Conservation (phyloP, 2,797 vertebrate genomes). For the Manis pentadactyla region DNA sequence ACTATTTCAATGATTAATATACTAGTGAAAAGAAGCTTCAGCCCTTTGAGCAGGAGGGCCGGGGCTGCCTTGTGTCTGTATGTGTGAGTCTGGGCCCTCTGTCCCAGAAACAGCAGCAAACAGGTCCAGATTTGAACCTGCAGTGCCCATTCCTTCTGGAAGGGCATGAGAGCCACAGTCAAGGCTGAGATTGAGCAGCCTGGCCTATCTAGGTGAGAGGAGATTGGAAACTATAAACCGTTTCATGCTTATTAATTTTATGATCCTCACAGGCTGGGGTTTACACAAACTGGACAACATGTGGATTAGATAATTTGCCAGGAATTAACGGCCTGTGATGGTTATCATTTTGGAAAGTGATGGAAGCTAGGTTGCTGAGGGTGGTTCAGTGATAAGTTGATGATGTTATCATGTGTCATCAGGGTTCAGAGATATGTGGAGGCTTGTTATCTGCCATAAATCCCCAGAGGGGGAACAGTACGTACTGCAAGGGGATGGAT, state of each 20-base stretch:
- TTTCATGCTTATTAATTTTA: slow-evolving; percentile 99
- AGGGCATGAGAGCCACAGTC: slow-evolving; percentile 79
- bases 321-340: slow-evolving; percentile 94
- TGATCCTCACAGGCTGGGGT: slow-evolving; percentile 95
- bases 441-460: neutral
- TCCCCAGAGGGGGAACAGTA: neutral
- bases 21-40: neutral
- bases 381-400: slow-evolving; percentile 31
- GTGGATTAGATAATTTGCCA: slow-evolving; percentile 99
- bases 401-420: neutral
- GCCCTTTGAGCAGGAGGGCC: neutral
- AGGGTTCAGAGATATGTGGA: neutral
- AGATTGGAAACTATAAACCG: slow-evolving; percentile 95
- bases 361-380: slow-evolving; percentile 87
- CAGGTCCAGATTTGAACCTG: slow-evolving; percentile 92
- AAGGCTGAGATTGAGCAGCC: neutral
- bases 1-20: neutral
- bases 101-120: slow-evolving; percentile 89
- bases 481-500: neutral
- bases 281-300: slow-evolving; percentile 97
- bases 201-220: slow-evolving; percentile 86
- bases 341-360: slow-evolving; percentile 92
- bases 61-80: slow-evolving; percentile 88
- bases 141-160: slow-evolving; percentile 92
- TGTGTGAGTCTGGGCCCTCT: slow-evolving; percentile 77